Evolutionary conservation across 2,888 invertebrate genomes (phyloP), one percentile per base, ranked within the genome.

Genomic region (Chymomyza amoena): DNA sequence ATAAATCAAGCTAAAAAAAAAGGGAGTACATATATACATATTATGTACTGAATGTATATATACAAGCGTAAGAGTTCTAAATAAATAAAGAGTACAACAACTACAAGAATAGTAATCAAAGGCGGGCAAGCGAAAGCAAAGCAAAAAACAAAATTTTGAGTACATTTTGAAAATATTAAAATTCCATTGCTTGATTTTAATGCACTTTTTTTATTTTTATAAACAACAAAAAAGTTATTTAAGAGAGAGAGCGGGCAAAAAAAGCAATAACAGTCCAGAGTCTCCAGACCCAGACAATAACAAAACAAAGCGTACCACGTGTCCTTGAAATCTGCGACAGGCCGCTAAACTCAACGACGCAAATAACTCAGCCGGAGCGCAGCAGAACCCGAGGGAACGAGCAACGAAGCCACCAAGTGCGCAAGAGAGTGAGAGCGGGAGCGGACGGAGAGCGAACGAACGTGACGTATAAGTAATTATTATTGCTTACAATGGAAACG

Each of bases 281-380:
- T 84, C 88, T 57, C 68, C 36, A 61, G 67, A 61, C 83, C 84
- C 88, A 84, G 88, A 84, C 88, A 87, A 85, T 79, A 87, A 86
- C 86, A 86, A 80, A 83, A 79, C 86, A 85, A 79, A 77, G 73
- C 77, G 69, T 20, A n/a, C n/a, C 57, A 15, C 69, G 70, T 79
- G 84, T 84, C 84, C 84, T 84, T 84, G 84, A 86, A 87, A 79
- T 69, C 68, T 69, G 72, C 81, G 77, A 75, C 78, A 85, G 84
- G 84, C 84, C 84, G 83, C 76, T 83, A 83, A 83, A 83, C 83
- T 84, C 87, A 25, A 59, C 78, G 87, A 76, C 87, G 88, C 88
- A 83, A 83, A 83, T 88, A 83, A 84, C 83, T 83, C 83, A 88
- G 39, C 79, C 81, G 73, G 61, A 71, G 68, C 68, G 45, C 20